A percentile compares a stretch with the other conserved stretches of the same genome.
These are phyloP conservation scores for Rynchops niger DNA, from an alignment of 2,113 vertebrate species.

Conservation along the genomic window DNA sequence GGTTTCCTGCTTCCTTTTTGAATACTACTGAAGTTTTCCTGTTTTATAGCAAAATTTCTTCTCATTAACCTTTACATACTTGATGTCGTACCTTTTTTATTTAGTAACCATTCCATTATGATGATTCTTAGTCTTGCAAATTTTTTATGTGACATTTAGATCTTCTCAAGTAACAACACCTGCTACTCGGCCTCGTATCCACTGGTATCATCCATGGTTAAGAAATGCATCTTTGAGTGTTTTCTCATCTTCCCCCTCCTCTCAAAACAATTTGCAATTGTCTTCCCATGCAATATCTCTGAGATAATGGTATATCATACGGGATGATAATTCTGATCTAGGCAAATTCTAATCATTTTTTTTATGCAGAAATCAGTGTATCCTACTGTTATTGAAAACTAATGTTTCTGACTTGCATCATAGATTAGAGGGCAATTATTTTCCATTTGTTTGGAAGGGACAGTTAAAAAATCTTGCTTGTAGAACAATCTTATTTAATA, in stretches of 20 bases:
- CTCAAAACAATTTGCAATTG: not conserved
- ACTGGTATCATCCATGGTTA: not conserved
- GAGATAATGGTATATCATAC: not conserved
- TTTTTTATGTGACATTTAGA: not conserved
- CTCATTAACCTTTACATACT: not conserved
- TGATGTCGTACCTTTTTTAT: not conserved
- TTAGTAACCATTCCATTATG: not conserved
- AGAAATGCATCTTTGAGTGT: not conserved
- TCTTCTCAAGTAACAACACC: not conserved
- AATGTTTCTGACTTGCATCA: not conserved
- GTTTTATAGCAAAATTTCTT: not conserved
- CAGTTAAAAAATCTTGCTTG: not conserved
- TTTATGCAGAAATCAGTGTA: not conserved
- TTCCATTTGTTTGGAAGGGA: not conserved
- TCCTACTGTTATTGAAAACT: not conserved
- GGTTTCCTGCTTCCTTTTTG: not conserved
- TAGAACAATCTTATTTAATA: not conserved
- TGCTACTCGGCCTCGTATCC: not conserved
- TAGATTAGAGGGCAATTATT: not conserved
- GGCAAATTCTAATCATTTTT: not conserved
- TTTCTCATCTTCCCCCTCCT: not conserved
- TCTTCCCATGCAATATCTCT: not conserved
- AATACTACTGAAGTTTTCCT: not conserved
- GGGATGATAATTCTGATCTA: not conserved
- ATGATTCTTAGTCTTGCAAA: not conserved